Conservation (phyloP, 2,888 invertebrate species). For the Caenorhabditis macrosperma region DNA sequence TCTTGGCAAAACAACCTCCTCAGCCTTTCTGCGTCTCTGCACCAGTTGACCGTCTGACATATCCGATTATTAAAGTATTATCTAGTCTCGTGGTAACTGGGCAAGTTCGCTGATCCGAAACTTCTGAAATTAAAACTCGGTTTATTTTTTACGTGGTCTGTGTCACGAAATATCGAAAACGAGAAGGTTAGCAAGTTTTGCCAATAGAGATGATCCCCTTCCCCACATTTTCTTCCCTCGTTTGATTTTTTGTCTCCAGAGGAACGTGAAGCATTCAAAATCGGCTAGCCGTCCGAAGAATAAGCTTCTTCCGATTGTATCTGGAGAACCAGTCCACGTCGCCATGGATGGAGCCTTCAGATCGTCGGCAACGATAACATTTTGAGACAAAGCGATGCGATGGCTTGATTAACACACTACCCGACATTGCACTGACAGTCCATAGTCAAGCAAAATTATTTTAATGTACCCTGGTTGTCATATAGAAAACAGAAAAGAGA, state of each 20-base stretch:
- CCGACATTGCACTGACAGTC: conserved; percentile 16
- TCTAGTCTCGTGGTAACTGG: conserved; percentile 6
- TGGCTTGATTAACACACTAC: conserved; percentile 9
- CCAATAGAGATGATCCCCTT: background rate
- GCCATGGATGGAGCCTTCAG: conserved; percentile 36
- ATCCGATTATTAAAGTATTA: conserved; percentile 44
- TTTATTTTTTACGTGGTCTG: background rate
- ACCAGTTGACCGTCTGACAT: conserved; percentile 57
- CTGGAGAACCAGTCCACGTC: conserved; percentile 31
- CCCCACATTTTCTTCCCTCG: background rate
- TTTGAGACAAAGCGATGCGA: conserved; percentile 34
- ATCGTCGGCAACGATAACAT: conserved; percentile 20
- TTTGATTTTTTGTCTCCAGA: conserved; percentile 4
- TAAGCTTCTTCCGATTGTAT: conserved; percentile 34
- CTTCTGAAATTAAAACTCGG: conserved; percentile 20
- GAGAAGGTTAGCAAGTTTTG: conserved; percentile 13
- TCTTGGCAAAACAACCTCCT: conserved; percentile 31
- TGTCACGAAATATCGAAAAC: conserved; percentile 1
- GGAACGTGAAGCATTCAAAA: conserved; percentile 32
- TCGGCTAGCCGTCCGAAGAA: conserved; percentile 20
- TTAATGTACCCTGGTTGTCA: too few relatives aligned
- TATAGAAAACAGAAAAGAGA: too few relatives aligned
- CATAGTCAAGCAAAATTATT: background rate
- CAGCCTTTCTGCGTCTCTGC: conserved; percentile 49
- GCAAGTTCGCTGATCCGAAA: conserved; percentile 10